These are phyloP conservation scores for Microcebus griseorufus DNA, from an alignment of 2,113 vertebrate genomes.

Conservation along the genomic window DNA sequence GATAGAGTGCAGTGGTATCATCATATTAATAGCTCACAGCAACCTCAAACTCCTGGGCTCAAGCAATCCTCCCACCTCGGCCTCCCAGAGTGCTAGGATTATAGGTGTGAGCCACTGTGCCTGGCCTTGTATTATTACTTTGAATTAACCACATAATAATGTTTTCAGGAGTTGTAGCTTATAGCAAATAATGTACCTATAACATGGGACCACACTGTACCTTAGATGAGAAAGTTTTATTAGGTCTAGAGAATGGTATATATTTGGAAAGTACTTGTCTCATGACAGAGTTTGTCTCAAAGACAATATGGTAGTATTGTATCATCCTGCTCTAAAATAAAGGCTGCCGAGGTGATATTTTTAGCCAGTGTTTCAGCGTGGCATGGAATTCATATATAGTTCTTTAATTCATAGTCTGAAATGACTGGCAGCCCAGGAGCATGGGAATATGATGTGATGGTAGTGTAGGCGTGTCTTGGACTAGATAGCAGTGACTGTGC, in stretches of 20 bases:
- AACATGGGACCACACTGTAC: neutral
- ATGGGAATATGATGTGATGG: neutral
- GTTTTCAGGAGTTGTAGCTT: neutral
- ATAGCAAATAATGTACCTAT: neutral
- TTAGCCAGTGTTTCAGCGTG: conserved; percentile 49
- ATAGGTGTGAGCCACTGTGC: too few relatives aligned
- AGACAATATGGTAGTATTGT: neutral
- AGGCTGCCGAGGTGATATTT: conserved; percentile 43
- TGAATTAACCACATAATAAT: neutral
- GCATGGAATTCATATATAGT: conserved; percentile 55
- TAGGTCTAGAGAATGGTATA: neutral
- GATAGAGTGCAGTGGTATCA: too few relatives aligned
- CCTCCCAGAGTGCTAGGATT: too few relatives aligned
- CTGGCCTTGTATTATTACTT: neutral
- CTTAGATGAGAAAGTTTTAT: neutral
- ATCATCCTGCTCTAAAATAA: conserved; percentile 56
- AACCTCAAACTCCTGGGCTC: too few relatives aligned
- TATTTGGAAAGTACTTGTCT: conserved; percentile 41
- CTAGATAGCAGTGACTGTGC: neutral
- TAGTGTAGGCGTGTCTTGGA: neutral
- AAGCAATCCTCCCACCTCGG: too few relatives aligned
- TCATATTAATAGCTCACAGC: too few relatives aligned
- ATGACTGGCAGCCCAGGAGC: conserved; percentile 31
- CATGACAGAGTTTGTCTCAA: neutral
- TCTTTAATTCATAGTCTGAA: conserved; percentile 66